A percentile compares a stretch with the other conserved stretches of the same genome.
Conservation (phyloP, 2,888 invertebrate species). For the Rhagonycha fulva region DNA sequence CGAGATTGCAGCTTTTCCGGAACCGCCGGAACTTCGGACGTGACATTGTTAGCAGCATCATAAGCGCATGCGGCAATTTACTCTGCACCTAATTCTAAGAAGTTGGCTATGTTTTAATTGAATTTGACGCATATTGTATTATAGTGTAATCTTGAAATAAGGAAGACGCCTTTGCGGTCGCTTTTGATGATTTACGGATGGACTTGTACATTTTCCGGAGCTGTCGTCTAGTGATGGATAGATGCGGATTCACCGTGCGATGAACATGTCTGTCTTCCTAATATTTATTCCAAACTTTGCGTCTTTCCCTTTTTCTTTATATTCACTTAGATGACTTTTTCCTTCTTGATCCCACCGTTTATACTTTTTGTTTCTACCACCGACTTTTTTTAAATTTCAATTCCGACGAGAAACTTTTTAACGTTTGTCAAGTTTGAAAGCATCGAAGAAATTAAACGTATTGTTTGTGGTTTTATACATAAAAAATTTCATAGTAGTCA, state of each 20-base stretch:
- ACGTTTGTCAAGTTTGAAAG: conserved; percentile 17
- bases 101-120: conserved; percentile 28
- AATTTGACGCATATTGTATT: conserved; percentile 28
- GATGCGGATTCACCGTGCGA: conserved; percentile 28
- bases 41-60: conserved; percentile 29
- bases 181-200: conserved; percentile 32
- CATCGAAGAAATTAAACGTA: conserved; percentile 25
- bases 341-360: conserved; percentile 30
- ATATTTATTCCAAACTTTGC: conserved; percentile 32
- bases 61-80: conserved; percentile 24
- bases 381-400: conserved; percentile 22
- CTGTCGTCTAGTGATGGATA: conserved; percentile 31
- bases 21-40: conserved; percentile 31
- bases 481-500: background rate
- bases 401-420: conserved; percentile 20
- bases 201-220: conserved; percentile 28
- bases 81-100: conserved; percentile 13
- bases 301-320: conserved; percentile 27
- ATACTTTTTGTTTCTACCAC: conserved; percentile 31
- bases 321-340: conserved; percentile 31
- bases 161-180: conserved; percentile 21
- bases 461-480: conserved; percentile 6
- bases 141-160: conserved; percentile 25
- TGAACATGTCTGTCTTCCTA: conserved; percentile 32
- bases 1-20: conserved; percentile 31